Base-by-base conservation (phyloP, 2,797 vertebrate species). In the Neostethus bicornis region DNA sequence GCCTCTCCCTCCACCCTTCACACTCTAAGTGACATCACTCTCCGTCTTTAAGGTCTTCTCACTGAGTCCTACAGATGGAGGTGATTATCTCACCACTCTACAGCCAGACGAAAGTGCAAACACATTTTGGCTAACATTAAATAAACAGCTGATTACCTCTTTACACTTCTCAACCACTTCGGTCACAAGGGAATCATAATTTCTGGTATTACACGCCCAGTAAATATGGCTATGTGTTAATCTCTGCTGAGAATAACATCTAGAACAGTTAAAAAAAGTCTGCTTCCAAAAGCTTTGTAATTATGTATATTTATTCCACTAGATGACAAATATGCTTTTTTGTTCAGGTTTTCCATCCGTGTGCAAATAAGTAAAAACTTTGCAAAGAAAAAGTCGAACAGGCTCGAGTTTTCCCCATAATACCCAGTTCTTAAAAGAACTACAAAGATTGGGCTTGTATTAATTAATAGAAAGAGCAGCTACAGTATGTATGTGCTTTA, bases 131-230 rank as follows among this genome's bases (percentile, higher is more conserved):
- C 64, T 43, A 66, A 81, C 20, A 61, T 86, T 79, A 84, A 84
- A 84, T 71, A 87, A 86, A 89, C 81, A 85, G 63, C 29, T 39
- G 65, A 86, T 85, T 81, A 80, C 74, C 66, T 76, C 74, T 84
- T 87, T 81, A 75, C 84, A 87, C 85, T 87, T 64, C 59, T 81
- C 75, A 81, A 81, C 70, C 74, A 78, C 79, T 77, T 85, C 80
- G 70, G 76, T 84, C 73, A 79, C 70, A 73, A 77, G 75, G 77
- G 75, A 81, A 83, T 76, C 72, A 39, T 80, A 79, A 84, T 79
- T 64, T 79, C 51, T 52, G 60, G 63, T 75, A 63, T 62, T 61
- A 59, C 64, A 45, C 50, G 73, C 43, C 65, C 35, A 4, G 61
- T 7, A 68, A 70, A 80, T 78, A 61, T 25, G 59, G 54, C 51